Base-by-base conservation (phyloP, 2,888 invertebrate genomes). In the Xestia c-nigrum region DNA sequence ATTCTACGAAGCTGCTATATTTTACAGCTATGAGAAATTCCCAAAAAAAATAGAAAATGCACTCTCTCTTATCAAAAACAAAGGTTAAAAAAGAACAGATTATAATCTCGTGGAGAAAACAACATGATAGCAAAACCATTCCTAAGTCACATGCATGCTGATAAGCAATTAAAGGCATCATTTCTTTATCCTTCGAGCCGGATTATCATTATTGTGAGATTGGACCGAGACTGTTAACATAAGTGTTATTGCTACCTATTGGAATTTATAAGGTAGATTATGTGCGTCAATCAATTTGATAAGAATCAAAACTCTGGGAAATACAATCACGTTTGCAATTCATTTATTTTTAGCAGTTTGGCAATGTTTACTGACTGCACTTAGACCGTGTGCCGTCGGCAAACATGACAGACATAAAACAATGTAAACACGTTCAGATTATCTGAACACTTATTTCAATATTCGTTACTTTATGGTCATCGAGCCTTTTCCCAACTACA, bases 191-290 rank as follows among this genome's bases (percentile, higher is more conserved):
- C 55, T 84, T 69, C 24, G 38, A 65, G 19, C 24, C 31, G 31
- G 55, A 80, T 74, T 40, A 31, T 64, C 31, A 21, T 46, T 38
- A 64, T 40, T 43, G 24, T 21, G 12, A 47, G n/a, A 63, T 79
- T 55, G 19, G 3, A 67, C 55, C 16, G 47, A 61, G 3, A 21
- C n/a, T 43, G 16, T 4, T 21, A 43, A 12, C 7, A 7, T 43
- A 66, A 5, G 0, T 40, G 6, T 50, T 59, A 50, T 71, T 59
- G 31, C 6, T 59, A 43, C 0, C n/a, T 50, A 19, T 70, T 21
- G 31, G 7, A 1, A 50, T 59, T 59, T 59, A 80, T 79, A 5
- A 38, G 5, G n/a, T 68, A 43, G 79, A 68, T 76, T 50, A 80
- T 38, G 12, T 55, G 14, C 70, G 21, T 50, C 21, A 65, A 31